Evolutionary conservation across 2,888 invertebrate genomes (phyloP).

Genomic region (Chymomyza amoena): DNA sequence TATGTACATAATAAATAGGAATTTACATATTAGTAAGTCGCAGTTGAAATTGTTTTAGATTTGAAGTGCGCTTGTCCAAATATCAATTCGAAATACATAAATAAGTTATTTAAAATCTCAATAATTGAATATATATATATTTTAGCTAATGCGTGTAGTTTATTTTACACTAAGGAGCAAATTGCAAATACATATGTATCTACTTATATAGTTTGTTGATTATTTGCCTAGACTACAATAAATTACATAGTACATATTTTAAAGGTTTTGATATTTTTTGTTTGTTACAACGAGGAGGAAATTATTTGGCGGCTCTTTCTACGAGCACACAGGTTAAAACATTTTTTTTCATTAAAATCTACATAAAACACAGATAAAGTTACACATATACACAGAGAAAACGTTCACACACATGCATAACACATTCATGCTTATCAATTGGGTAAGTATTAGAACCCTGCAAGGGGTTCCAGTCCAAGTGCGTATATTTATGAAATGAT

Average conservation of each 20-base stretch:
- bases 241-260: constrained; percentile 44
- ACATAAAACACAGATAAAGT: constrained; percentile 31
- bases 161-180: constrained; percentile 44
- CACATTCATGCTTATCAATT: constrained; percentile 1
- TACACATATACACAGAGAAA: constrained; percentile 18
- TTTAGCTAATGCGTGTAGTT: constrained; percentile 45
- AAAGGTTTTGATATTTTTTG: constrained; percentile 50
- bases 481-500: not conserved
- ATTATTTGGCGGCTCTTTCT: not conserved
- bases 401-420: constrained; percentile 12
- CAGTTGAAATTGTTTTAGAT: constrained; percentile 43
- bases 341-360: constrained; percentile 31
- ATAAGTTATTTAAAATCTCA: constrained; percentile 4
- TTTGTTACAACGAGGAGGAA: constrained; percentile 27
- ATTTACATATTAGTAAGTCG: constrained; percentile 1
- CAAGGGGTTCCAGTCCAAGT: not conserved
- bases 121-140: constrained; percentile 25
- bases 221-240: constrained; percentile 70
- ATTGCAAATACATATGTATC: constrained; percentile 50
- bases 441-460: not conserved
- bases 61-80: constrained; percentile 17
- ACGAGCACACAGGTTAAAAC: constrained; percentile 27
- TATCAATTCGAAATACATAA: not conserved
- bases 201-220: constrained; percentile 41
- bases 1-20: constrained; percentile 14